A percentile compares a stretch with the other conserved stretches of the same genome.
phyloP scores from a whole-genome alignment of 2,113 vertebrate genomes.

The Oceanodroma tethys region DNA sequence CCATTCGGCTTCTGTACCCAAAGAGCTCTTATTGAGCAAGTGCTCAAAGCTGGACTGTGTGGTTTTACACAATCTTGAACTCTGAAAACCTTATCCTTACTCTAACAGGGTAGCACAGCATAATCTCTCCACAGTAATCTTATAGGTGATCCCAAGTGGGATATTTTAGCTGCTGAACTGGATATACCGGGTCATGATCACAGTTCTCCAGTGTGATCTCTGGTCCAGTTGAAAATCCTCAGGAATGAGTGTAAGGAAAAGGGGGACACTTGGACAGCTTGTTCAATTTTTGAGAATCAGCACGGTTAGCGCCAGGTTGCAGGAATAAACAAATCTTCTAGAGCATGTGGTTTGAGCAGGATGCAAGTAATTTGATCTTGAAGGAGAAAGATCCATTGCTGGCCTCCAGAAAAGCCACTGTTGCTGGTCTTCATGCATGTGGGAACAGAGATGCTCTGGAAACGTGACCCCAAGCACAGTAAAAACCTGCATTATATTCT shows the following conservation, averaged over 20 bases:
- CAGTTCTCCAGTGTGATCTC: background rate
- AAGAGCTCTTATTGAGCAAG: background rate
- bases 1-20: background rate
- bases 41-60: background rate
- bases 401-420: background rate
- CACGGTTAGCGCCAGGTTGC: background rate
- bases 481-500: background rate
- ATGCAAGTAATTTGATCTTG: background rate
- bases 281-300: background rate
- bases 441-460: background rate
- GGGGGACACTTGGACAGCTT: background rate
- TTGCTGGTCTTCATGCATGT: background rate
- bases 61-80: rapidly evolving
- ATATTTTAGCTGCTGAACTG: background rate
- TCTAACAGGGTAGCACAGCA: background rate
- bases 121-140: background rate
- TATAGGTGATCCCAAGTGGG: background rate
- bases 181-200: background rate
- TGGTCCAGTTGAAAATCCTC: background rate
- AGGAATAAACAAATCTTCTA: background rate
- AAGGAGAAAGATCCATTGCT: background rate
- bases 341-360: background rate
- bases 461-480: background rate
- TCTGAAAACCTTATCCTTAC: background rate
- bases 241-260: background rate